Evolutionary conservation across 2,888 invertebrate genomes (phyloP), one percentile per base, ranked within the genome.

Genomic region (Shargacucullia verbasci): DNA sequence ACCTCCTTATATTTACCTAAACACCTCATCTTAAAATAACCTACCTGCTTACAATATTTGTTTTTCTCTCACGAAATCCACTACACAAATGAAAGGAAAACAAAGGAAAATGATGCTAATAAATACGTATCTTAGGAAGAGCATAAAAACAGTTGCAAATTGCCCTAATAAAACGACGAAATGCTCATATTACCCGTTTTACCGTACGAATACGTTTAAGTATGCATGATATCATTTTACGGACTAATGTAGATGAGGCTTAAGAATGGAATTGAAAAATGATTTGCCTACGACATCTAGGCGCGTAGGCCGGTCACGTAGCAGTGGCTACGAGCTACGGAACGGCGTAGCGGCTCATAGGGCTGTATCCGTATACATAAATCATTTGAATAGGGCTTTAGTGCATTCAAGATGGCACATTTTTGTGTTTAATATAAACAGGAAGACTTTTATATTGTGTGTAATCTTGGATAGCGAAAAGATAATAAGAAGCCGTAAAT

Each of bases 231-330:
- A 53, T 39, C 34, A 40, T 27, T 48, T 41, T 46, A 46, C 40
- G 54, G 27, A 58, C 43, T 54, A 41, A 49, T 64, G 41, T 38
- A 50, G 53, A 61, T 60, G 35, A 40, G 31, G 34, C 27, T 61
- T 61, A 31, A 3, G n/a, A 40, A 70, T 35, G 54, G 64, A 78
- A 81, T 82, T 68, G 76, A 76, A 78, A 73, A 77, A 72, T 59
- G 41, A 68, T 68, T 70, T 56, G 11, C 62, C 75, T 76, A 73
- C 73, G 66, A 60, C 45, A 49, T 62, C 74, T 73, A 74, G 71
- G 73, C 77, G 48, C 80, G 86, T 87, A 86, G 86, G 80, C 85
- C 45, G 55, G 61, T 79, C 86, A 84, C 86, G 87, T 88, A 87
- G 86, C 80, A 49, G 48, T 59, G 57, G 55, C 85, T 82, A 83